Evolutionary conservation across 2,113 vertebrate species (phyloP), one percentile per base, ranked within the genome.

Genomic region (Calidris pygmaea): DNA sequence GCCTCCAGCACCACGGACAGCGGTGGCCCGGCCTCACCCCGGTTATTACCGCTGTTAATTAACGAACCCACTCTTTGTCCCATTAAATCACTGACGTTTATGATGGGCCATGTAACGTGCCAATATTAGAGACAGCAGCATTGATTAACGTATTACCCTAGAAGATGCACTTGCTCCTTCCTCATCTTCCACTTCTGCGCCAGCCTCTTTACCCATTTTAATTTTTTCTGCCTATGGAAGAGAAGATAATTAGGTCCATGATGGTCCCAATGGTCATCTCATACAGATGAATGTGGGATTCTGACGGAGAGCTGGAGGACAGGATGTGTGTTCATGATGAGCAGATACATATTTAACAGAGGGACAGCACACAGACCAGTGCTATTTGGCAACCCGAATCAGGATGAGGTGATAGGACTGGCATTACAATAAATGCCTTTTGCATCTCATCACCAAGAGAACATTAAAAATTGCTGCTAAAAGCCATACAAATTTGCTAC

Each of bases 1-100:
- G 9, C n/a, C 73, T 94, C 24, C 95, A 97, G 96, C 90, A 96
- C 96, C 96, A 93, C 76, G 94, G 96, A 96, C 95, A 96, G 96
- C 89, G 85, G 18, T 87, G 3, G 23, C 37, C 8, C 17, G 63
- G 39, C 63, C 39, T 8, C 63, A 7, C 29, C 39, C 29, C 62
- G 4, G 6, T 22, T 3, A 32, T 30, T 7, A 19, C 26, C 7
- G 8, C 2, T 5, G 2, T 6, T 72, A 45, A 75, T 45, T 53
- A 43, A 23, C 13, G 37, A 59, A 5, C 20, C 12, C 14, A 0
- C 2, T 19, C 41, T 24, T 4, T 1, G 16, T 29, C 32, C 24
- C 52, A 0, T 35, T 13, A 16, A 39, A 6, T 4, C 52, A 1
- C 68, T 6, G 14, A 3, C 12, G 2, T 3, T 5, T 11, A n/a